phyloP scores from a whole-genome alignment of 2,888 invertebrate genomes.

The Odontomyia ornata region DNA sequence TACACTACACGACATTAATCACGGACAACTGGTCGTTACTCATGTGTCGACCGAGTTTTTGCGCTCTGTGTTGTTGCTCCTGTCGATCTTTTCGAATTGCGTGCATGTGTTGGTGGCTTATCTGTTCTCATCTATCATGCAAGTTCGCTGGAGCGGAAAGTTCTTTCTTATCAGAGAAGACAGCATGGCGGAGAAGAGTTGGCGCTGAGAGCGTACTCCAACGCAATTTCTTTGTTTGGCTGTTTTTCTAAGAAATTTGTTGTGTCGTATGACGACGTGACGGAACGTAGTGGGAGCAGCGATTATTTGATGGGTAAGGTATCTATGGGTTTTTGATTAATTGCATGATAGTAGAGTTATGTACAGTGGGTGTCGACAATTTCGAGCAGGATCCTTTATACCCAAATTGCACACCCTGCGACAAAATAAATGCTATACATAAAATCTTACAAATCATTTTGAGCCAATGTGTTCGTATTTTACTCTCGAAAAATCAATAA shows the following conservation, averaged over 20 bases:
- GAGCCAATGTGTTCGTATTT: too few species aligned
- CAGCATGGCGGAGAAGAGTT: background rate
- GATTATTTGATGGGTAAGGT: background rate
- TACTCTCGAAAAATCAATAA: too few species aligned
- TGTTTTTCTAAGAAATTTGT: constrained; percentile 20
- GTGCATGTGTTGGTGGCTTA: constrained; percentile 3
- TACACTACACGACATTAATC: constrained; percentile 38
- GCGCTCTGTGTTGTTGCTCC: background rate
- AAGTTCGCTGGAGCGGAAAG: constrained; percentile 16
- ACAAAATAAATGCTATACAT: too few species aligned
- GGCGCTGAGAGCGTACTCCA: constrained; percentile 11
- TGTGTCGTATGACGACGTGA: background rate
- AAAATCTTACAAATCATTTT: too few species aligned
- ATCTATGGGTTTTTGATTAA: constrained; percentile 19
- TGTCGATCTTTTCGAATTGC: background rate
- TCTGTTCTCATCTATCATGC: background rate
- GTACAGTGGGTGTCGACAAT: background rate
- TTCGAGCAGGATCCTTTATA: background rate
- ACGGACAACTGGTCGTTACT: constrained; percentile 47
- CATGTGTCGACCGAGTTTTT: background rate
- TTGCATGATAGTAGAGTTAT: background rate
- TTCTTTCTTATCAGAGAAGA: constrained; percentile 26
- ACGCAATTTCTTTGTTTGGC: constrained; percentile 34
- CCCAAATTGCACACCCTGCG: too few species aligned
- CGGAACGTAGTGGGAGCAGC: background rate